Base-by-base conservation (phyloP, 2,888 invertebrate species). In the Autographa gamma region DNA sequence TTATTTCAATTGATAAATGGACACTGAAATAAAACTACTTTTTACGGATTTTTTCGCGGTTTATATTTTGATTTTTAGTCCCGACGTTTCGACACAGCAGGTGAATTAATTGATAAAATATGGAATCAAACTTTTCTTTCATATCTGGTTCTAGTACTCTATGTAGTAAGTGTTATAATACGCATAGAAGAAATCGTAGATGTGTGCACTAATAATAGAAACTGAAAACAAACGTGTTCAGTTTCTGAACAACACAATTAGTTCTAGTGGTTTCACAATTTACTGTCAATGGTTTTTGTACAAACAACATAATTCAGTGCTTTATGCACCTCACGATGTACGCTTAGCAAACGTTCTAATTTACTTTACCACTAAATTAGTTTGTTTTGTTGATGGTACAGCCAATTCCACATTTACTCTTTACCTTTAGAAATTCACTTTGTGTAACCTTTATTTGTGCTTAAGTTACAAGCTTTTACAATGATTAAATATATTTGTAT, bases 281-380 rank as follows among this genome's bases (percentile, higher is more conserved):
- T 43, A 43, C 43, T 43, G 14, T 8, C 43, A 43, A 43, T 14
- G 3, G 43, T 43, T 43, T 43, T 43, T 43, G 43, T 41, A 9
- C 41, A 41, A 8, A 9, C 16, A 54, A 54, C 18, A 19, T 19
- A 54, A 19, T 19, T 54, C 19, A 54, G 11, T 54, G 19, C 25
- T 54, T 54, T 19, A 52, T 54, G 54, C 54, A 18, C 13, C 54
- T 54, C 54, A 13, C 54, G 54, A 18, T 19, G 54, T 54, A 19
- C 54, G 54, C 19, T 54, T 54, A 11, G 19, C 54, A 54, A 54
- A 54, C 48, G 54, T 13, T 54, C 19, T 54, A 54, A 54, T 54
- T 54, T 54, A 54, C 19, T 54, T 19, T 54, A 19, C 54, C 54
- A 54, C 19, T 54, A 54, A 54, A 54, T 54, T 54, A 54, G 54